Conservation (phyloP, 2,797 vertebrate genomes). For the Lemur catta region DNA sequence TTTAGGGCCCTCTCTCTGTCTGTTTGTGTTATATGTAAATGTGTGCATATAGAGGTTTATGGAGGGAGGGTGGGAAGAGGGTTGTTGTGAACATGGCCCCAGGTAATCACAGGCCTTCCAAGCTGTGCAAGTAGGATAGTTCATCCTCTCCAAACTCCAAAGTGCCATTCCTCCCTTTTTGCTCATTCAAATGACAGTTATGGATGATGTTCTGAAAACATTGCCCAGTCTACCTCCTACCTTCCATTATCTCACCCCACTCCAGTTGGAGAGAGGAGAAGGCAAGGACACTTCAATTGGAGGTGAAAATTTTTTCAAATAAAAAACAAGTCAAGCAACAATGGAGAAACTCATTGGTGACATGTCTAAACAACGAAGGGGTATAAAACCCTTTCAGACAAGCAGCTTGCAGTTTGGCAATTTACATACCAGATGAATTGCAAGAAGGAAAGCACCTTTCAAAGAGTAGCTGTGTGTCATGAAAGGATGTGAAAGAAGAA, state of each 20-base stretch:
- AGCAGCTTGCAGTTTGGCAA: conserved; percentile 18
- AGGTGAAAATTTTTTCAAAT: conserved; percentile 70
- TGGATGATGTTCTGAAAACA: conserved; percentile 84
- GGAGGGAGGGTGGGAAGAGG: background rate
- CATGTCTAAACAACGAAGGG: background rate
- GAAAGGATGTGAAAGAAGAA: conserved; percentile 13
- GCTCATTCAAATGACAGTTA: conserved; percentile 85
- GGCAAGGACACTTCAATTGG: conserved; percentile 60
- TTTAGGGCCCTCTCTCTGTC: conserved; percentile 32
- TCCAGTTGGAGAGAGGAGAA: conserved; percentile 64
- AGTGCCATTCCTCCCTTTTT: conserved; percentile 78
- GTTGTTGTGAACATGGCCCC: background rate
- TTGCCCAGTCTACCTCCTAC: background rate
- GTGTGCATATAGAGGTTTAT: accelerated
- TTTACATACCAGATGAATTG: background rate
- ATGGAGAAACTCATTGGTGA: conserved; percentile 67
- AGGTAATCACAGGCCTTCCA: conserved; percentile 61
- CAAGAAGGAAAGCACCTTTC: conserved; percentile 28
- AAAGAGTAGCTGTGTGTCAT: conserved; percentile 11
- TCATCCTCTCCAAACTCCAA: conserved; percentile 32
- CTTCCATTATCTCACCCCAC: background rate
- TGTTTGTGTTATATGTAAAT: accelerated
- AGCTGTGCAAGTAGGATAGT: conserved; percentile 70
- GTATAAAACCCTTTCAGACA: background rate
- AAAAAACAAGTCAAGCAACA: conserved; percentile 67